Percentiles rank a stretch among this genome's conserved stretches.
These are phyloP conservation scores for Megaceryle maxima DNA, from an alignment of 2,113 vertebrate genomes.

Conservation along the genomic window DNA sequence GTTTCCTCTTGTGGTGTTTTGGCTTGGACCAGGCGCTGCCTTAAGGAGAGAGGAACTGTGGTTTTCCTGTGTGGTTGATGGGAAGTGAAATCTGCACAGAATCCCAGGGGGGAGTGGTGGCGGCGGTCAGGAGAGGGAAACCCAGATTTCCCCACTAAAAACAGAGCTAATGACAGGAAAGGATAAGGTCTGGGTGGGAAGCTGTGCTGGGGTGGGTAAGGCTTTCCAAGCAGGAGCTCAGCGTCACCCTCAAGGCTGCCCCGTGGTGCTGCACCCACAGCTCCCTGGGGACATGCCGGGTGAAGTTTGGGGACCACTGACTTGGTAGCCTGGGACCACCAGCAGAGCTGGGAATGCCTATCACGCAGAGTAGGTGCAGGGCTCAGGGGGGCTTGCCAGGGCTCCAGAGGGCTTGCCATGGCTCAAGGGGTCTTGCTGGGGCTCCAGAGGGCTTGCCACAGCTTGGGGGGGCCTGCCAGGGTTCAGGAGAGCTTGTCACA, in stretches of 20 bases:
- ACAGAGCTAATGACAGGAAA: background rate
- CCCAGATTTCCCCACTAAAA: background rate
- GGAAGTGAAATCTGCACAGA: background rate
- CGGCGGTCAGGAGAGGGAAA: background rate
- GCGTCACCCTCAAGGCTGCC: rapidly evolving
- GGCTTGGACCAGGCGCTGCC: background rate
- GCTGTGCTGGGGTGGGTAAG: background rate
- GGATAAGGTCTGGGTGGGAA: background rate
- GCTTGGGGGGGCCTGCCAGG: background rate
- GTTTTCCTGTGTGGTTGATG: background rate
- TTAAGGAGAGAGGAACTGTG: background rate
- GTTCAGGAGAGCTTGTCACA: background rate
- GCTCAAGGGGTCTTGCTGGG: rapidly evolving
- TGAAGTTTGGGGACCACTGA: background rate
- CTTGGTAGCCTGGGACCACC: rapidly evolving
- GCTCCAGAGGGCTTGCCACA: background rate
- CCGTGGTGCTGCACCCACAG: rapidly evolving
- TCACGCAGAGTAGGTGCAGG: rapidly evolving
- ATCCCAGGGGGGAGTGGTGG: background rate
- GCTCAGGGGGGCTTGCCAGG: background rate
- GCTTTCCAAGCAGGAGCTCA: background rate
- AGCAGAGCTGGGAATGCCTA: background rate
- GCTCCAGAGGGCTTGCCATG: rapidly evolving
- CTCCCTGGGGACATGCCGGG: rapidly evolving
- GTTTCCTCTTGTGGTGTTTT: background rate